phyloP scores from a whole-genome alignment of 2,113 vertebrate genomes.

The Nibea coibor region DNA sequence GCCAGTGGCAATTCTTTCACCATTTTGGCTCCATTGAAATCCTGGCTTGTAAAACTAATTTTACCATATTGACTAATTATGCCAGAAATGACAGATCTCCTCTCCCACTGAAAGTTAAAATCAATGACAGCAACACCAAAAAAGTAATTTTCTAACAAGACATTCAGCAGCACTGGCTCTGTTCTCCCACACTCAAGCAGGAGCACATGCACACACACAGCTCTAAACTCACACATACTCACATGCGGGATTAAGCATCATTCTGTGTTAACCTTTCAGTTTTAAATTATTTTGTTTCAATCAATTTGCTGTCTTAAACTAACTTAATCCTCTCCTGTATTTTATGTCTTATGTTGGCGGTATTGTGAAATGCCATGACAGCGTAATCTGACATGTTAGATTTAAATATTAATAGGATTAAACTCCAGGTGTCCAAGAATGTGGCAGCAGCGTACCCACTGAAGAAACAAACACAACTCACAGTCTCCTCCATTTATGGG shows the following conservation, averaged over 20 bases:
- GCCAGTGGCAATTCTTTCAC: conserved; percentile 19
- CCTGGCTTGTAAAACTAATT: background rate
- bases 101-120: conserved; percentile 1
- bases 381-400: conserved; percentile 41
- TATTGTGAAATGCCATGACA: conserved; percentile 27
- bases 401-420: conserved; percentile 46
- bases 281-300: conserved; percentile 14
- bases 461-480: background rate
- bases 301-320: conserved; percentile 15
- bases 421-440: conserved; percentile 27
- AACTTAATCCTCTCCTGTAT: background rate
- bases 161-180: background rate
- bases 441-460: background rate
- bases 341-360: conserved; percentile 19
- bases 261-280: background rate
- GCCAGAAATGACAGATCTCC: conserved; percentile 10
- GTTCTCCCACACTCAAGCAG: background rate
- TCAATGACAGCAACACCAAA: background rate
- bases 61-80: conserved; percentile 18
- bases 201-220: background rate
- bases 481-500: conserved; percentile 1
- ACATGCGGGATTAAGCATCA: background rate
- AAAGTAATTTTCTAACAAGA: background rate
- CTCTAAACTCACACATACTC: background rate
- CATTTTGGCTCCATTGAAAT: background rate